A percentile compares a stretch with the other conserved stretches of the same genome.
phyloP scores from a whole-genome alignment of 1,140 invertebrate genomes.

The Triops longicaudatus region DNA sequence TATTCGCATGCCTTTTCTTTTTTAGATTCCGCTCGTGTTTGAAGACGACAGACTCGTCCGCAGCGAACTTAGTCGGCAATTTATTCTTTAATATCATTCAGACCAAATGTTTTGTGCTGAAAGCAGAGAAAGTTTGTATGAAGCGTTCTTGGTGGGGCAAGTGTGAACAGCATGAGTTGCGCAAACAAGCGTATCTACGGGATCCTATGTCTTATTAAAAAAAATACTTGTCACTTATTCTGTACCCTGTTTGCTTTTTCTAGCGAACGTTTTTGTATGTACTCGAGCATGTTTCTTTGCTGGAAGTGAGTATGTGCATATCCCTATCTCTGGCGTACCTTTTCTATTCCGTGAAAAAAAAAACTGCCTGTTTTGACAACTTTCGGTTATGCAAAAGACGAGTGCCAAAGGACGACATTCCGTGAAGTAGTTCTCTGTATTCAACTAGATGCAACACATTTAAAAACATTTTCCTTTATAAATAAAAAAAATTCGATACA shows the following conservation, averaged over 20 bases:
- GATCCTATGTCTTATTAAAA: conserved; percentile 57
- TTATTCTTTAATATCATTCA: conserved; percentile 90
- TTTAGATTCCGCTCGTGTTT: conserved; percentile 83
- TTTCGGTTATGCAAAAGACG: neutral
- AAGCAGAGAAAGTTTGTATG: conserved; percentile 62
- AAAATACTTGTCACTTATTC: conserved; percentile 18
- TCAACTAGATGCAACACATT: neutral
- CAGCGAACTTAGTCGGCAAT: conserved; percentile 81
- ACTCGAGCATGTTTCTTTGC: conserved; percentile 2
- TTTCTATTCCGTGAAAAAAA: neutral
- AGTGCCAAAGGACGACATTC: neutral
- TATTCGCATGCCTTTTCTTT: conserved; percentile 31
- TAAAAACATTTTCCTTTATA: neutral
- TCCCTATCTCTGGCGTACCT: neutral
- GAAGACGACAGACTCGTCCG: conserved; percentile 70
- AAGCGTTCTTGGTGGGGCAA: conserved; percentile 73
- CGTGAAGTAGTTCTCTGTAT: neutral
- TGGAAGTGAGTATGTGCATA: neutral
- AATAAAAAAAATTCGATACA: neutral
- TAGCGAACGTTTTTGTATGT: conserved; percentile 18
- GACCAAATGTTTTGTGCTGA: conserved; percentile 82
- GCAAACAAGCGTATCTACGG: conserved; percentile 62
- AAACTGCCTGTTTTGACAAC: neutral
- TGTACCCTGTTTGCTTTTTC: conserved; percentile 18
- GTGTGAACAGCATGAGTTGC: conserved; percentile 57